A percentile compares a stretch with the other conserved stretches of the same genome.
Evolutionary conservation across 2,888 invertebrate genomes (phyloP).

Genomic region (Micoletzkya japonica): DNA sequence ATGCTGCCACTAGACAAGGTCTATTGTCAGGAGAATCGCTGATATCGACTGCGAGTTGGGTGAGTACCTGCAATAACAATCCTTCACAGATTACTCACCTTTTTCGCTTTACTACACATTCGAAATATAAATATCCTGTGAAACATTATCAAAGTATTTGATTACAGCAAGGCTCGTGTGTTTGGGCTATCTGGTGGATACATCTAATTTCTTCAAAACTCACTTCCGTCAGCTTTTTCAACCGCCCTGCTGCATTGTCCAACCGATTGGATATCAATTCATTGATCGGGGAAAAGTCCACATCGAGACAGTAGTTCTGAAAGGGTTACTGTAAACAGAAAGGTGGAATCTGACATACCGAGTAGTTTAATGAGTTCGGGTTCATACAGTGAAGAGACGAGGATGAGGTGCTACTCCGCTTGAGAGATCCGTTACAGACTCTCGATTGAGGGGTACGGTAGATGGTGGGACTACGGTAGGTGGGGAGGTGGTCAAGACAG

Average conservation of each 20-base stretch:
- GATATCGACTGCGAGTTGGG: conserved; percentile 25
- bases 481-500: neutral
- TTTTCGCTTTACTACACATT: too few species aligned
- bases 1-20: neutral
- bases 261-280: conserved; percentile 18
- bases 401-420: neutral
- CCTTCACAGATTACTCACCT: too few species aligned
- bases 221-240: conserved; percentile 10
- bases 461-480: too few species aligned
- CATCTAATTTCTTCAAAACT: neutral
- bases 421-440: conserved; percentile 3
- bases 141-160: too few species aligned
- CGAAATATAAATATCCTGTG: too few species aligned
- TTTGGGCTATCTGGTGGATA: too few species aligned
- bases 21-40: conserved; percentile 10
- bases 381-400: too few species aligned
- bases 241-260: conserved; percentile 13
- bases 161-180: too few species aligned
- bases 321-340: neutral
- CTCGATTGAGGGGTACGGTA: neutral
- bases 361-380: too few species aligned
- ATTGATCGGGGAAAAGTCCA: conserved; percentile 26
- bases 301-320: neutral
- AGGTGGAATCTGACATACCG: too few species aligned
- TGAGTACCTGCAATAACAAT: conserved; percentile 11